phyloP scores from a whole-genome alignment of 2,797 vertebrate genomes.

The Intellagama lesueurii region DNA sequence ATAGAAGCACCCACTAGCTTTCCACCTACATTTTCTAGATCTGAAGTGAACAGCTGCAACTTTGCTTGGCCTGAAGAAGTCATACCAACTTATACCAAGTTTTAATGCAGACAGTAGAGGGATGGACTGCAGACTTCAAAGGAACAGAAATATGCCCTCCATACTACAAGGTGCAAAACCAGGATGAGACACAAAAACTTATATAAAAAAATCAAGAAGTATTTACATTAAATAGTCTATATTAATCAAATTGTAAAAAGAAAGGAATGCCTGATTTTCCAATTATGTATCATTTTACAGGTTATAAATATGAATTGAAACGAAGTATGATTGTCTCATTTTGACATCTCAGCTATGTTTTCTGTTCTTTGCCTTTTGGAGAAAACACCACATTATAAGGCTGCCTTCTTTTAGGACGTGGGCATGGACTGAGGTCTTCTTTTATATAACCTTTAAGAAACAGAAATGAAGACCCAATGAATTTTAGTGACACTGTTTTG shows the following conservation, averaged over 20 bases:
- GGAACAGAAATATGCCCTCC: constrained; percentile 21
- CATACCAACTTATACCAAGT: constrained; percentile 28
- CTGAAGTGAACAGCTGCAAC: constrained; percentile 38
- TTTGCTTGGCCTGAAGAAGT: constrained; percentile 35
- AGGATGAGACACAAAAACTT: constrained; percentile 66
- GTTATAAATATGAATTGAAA: constrained; percentile 77
- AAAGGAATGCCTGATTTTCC: constrained; percentile 59
- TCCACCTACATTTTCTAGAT: constrained; percentile 22
- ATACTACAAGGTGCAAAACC: constrained; percentile 72
- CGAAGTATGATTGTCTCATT: constrained; percentile 31
- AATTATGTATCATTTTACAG: constrained; percentile 65
- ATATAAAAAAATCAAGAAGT: constrained; percentile 29
- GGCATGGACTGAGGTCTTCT: constrained; percentile 87
- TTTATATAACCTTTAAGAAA: constrained; percentile 89
- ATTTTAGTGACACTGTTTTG: constrained; percentile 23
- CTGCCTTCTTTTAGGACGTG: constrained; percentile 86
- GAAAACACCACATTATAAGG: constrained; percentile 91
- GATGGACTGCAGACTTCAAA: constrained; percentile 43
- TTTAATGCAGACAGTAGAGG: constrained; percentile 24
- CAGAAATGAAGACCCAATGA: constrained; percentile 1
- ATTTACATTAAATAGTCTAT: constrained; percentile 72
- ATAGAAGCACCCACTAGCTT: constrained; percentile 68
- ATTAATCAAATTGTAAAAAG: constrained; percentile 49
- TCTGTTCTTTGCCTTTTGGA: constrained; percentile 85
- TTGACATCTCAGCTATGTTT: constrained; percentile 69